Base-by-base conservation (phyloP, 2,888 invertebrate species). In the Galerucella nymphaeae region DNA sequence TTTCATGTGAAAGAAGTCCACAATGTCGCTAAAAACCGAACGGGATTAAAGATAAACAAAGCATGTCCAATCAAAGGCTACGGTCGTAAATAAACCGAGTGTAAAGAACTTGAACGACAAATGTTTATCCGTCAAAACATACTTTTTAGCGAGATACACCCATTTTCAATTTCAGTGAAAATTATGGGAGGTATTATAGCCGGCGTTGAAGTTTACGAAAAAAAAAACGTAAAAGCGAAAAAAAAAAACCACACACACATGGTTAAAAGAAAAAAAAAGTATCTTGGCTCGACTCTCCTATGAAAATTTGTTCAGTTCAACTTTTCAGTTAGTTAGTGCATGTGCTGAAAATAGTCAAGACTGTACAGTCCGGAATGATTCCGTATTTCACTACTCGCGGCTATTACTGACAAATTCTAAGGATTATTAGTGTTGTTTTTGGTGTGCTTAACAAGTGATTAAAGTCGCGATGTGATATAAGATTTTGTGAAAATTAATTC, bases 341-440 rank as follows among this genome's bases (percentile, higher is more conserved):
- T 75, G 76, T 74, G 74, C 83, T 82, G 82, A 83, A 83, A 84
- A 83, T 82, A 83, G 81, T 77, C 79, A 73, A 77, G 73, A 74
- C 71, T 70, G 64, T 67, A 66, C 72, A 58, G 61, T 69, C 66
- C 48, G 69, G 71, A 67, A 75, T 74, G 71, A 76, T 66, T 74
- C 70, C 65, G 61, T 62, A 62, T 62, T 62, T 42, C 42, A 62
- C 18, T 62, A 18, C 42, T 16, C 42, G 18, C 18, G 18, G 20
- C 42, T 18, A 62, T 62, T 42, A 55, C 41, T 55, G 65, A 65
- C 50, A 53, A 53, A 13, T 65, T 23, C 13, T 23, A 64, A 45
- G 42, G 41, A 64, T 41, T 70, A 67, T 70, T 58, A 50, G 73
- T 70, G 73, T 55, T 63, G 68, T 53, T 67, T 42, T 71, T 71